Evolutionary conservation across 2,797 vertebrate species (phyloP).

Genomic region (Cephalopachus bancanus): DNA sequence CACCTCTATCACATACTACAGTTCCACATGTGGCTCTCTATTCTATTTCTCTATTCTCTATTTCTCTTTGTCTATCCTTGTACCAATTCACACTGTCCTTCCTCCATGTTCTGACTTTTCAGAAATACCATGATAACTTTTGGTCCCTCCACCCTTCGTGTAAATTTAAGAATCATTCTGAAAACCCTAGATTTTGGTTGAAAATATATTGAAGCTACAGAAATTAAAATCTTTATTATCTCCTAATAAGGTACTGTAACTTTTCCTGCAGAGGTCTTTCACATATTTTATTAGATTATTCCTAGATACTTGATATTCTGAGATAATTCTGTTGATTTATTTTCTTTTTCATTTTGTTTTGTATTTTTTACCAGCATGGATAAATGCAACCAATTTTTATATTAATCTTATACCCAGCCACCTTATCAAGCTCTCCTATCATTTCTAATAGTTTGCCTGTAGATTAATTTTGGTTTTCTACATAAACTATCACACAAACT

Average conservation of each 20-base stretch:
- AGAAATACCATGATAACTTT: constrained; percentile 49
- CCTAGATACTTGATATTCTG: background rate
- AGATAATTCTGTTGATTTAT: constrained; percentile 40
- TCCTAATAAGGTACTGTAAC: constrained; percentile 42
- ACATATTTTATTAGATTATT: constrained; percentile 18
- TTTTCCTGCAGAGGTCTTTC: constrained; percentile 52
- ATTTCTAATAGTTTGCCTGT: constrained; percentile 56
- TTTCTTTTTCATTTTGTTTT: constrained; percentile 59
- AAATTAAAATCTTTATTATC: constrained; percentile 48
- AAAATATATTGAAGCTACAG: constrained; percentile 18
- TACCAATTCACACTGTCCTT: background rate
- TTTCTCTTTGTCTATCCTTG: background rate
- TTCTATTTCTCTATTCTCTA: background rate
- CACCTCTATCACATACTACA: background rate
- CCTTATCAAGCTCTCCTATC: constrained; percentile 25
- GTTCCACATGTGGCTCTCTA: background rate
- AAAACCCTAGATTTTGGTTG: constrained; percentile 6
- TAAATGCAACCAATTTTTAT: constrained; percentile 43
- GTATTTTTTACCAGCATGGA: constrained; percentile 32
- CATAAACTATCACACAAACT: constrained; percentile 55
- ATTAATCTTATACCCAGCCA: constrained; percentile 50
- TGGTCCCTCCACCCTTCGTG: background rate
- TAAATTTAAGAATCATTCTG: constrained; percentile 35
- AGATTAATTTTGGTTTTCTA: constrained; percentile 53
- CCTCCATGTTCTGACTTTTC: background rate